Base-by-base conservation (phyloP, 1,140 invertebrate genomes). In the Lucilia cuprina region DNA sequence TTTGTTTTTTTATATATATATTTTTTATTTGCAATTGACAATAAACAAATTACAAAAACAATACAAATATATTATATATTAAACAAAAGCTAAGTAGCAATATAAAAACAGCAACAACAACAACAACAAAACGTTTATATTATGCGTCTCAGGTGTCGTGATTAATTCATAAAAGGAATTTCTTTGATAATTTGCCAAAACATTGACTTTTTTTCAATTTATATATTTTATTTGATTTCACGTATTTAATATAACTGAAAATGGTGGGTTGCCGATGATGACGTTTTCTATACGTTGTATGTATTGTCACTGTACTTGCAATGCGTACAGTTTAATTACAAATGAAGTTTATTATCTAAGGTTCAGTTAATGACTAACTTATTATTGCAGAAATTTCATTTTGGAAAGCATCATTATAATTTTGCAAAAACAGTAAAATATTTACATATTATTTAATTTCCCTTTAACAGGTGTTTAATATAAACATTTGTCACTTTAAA, bases 131-230 rank as follows among this genome's bases (percentile, higher is more conserved):
- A 55, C 17, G 50, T 55, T 14, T 55, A 55, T 55, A 14, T 49
- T 80, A 80, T 50, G 65, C 77, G 50, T 83, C 21, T 65, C 19
- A 55, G 34, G n/a, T 55, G 82, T 82, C 49, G 8, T 65, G 35
- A 50, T 47, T 83, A 83, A 83, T 74, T 75, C 83, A 74, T n/a
- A 41, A 83, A 74, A 83, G 55, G 77, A 50, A 80, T 65, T 70
- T 34, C 50, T 34, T 70, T 50, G 50, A 55, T 30, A 12, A 30
- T 83, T 74, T 83, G 77, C 77, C 77, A 80, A 80, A 80, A 80
- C 41, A 80, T 80, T 80, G 77, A 21, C 77, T 21, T 50, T 13
- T 80, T 80, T 50, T 55, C 10, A 41, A 41, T 13, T 34, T 74
- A 30, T 74, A 30, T 60, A n/a, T 17, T 60, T 60, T 60, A 7